Percentiles rank a stretch among this genome's conserved stretches.
These are phyloP conservation scores for Polyergus mexicanus DNA, from an alignment of 1,140 invertebrate genomes.

Conservation along the genomic window DNA sequence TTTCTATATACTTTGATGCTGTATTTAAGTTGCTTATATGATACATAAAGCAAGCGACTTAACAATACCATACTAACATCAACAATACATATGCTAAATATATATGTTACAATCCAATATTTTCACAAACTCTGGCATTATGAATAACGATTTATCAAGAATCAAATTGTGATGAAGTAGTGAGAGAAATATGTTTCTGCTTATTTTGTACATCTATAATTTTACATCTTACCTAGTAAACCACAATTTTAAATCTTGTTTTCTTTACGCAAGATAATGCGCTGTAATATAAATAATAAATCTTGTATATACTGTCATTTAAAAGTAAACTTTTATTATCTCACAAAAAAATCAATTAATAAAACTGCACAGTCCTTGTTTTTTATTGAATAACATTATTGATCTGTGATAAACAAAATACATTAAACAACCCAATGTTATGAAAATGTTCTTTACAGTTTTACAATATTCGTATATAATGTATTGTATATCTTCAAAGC, in stretches of 20 bases:
- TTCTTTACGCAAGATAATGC: conserved; percentile 33
- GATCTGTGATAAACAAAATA: conserved; percentile 49
- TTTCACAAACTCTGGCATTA: conserved; percentile 57
- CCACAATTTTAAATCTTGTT: background rate
- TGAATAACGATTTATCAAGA: conserved; percentile 16
- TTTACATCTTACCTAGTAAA: conserved; percentile 1
- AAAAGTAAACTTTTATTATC: conserved; percentile 45
- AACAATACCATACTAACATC: conserved; percentile 51
- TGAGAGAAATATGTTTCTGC: conserved; percentile 29
- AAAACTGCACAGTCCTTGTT: conserved; percentile 60
- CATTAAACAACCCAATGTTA: conserved; percentile 28
- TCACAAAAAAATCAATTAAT: conserved; percentile 48
- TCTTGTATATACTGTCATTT: background rate
- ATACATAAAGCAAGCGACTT: conserved; percentile 48
- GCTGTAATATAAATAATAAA: conserved; percentile 39
- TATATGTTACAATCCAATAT: conserved; percentile 58
- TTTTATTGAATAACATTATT: conserved; percentile 41
- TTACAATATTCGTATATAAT: conserved; percentile 19
- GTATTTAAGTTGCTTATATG: conserved; percentile 43
- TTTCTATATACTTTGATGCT: conserved; percentile 43
- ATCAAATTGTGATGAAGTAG: conserved; percentile 23
- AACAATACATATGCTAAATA: conserved; percentile 36
- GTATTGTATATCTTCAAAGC: conserved; percentile 40
- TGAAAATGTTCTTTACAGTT: conserved; percentile 38
- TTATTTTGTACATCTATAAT: conserved; percentile 36